A percentile compares a stretch with the other conserved stretches of the same genome.
These are phyloP conservation scores for Phacellophora camtschatica DNA, from an alignment of 30 jellyfish, hydroid and myxozoan genomes.

Conservation along the genomic window DNA sequence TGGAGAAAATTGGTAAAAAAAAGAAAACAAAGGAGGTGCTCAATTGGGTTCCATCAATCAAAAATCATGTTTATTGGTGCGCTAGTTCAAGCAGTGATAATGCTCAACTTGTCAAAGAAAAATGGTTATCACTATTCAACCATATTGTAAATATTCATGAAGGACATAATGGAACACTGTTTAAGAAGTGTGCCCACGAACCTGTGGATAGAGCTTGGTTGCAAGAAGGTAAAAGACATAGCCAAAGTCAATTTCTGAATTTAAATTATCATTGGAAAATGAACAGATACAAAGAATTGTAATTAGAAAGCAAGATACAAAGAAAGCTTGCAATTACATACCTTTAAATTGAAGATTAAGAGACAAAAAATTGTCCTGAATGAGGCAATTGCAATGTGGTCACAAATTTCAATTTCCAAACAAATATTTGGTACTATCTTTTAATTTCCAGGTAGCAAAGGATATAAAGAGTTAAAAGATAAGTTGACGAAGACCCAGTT, in stretches of 20 bases:
- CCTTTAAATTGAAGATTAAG: no score
- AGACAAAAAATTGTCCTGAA: neutral
- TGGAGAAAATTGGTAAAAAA: neutral
- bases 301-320: no score
- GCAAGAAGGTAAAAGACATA: constrained; percentile 6
- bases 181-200: constrained; percentile 11
- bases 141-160: constrained; percentile 25
- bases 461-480: constrained; percentile 5
- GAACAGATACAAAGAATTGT: no score
- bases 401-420: neutral
- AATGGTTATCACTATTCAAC: constrained; percentile 41
- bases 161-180: neutral
- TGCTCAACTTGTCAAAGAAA: constrained; percentile 16
- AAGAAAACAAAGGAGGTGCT: constrained; percentile 2
- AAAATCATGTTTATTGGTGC: constrained; percentile 55
- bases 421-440: no score
- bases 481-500: constrained; percentile 1
- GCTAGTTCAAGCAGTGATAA: constrained; percentile 31
- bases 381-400: neutral
- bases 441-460: constrained; percentile 1
- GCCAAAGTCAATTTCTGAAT: no score
- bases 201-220: constrained; percentile 20
- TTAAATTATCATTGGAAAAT: no score
- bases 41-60: constrained; percentile 13
- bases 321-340: no score